These are phyloP conservation scores for Bufo gargarizans DNA, from an alignment of 2,113 vertebrate species.

Conservation along the genomic window DNA sequence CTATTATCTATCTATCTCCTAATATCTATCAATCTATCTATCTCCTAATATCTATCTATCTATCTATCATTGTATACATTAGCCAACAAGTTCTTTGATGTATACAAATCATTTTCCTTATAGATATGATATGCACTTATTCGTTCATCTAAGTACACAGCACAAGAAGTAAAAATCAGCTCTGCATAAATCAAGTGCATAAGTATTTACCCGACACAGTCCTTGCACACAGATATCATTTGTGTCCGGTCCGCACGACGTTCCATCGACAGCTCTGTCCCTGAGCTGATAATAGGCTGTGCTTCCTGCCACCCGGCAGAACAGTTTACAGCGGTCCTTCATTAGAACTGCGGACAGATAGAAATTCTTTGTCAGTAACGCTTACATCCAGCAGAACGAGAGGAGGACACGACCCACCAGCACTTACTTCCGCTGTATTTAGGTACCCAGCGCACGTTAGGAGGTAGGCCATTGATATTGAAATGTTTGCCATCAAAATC, in stretches of 20 bases:
- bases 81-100: too few relatives aligned
- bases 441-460: slow-evolving; percentile 95
- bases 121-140: not conserved
- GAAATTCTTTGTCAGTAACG: not conserved
- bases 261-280: slow-evolving; percentile 94
- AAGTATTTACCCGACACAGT: slow-evolving; percentile 86
- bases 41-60: not conserved
- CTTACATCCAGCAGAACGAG: fast-evolving
- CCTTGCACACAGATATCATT: slow-evolving; percentile 98
- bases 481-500: slow-evolving; percentile 94
- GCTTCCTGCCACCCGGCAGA: slow-evolving; percentile 93
- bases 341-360: slow-evolving; percentile 83
- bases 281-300: slow-evolving; percentile 97
- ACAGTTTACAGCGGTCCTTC: slow-evolving; percentile 98
- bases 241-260: slow-evolving; percentile 92
- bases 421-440: slow-evolving; percentile 98
- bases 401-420: not conserved
- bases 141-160: not conserved
- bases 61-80: not conserved
- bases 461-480: slow-evolving; percentile 96
- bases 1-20: not conserved
- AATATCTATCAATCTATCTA: not conserved
- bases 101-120: not conserved
- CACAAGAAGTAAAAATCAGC: not conserved
- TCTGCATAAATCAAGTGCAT: slow-evolving; percentile 8